Evolutionary conservation across 2,113 vertebrate species (phyloP), one percentile per base, ranked within the genome.

Genomic region (Forbesichthys agassizii): DNA sequence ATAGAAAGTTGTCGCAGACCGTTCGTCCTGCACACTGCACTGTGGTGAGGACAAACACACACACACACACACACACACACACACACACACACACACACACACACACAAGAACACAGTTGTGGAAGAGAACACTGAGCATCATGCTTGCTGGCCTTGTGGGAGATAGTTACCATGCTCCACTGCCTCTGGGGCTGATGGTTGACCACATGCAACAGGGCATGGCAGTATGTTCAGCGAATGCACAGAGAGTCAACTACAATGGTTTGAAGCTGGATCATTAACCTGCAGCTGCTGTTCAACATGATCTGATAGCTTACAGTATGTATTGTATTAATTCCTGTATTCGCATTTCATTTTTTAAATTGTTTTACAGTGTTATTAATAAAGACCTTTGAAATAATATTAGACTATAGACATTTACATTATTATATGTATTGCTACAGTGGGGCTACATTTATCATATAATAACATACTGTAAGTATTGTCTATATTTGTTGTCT

Each of bases 71-170:
- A 20, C 60, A 18, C 64, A 73, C 68, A 14, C 46, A 71, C 20
- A 20, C 2, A 54, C 27, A 27, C 27, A 27, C 20, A 20, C 2
- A 27, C 27, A 27, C 59, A 66, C 61, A 11, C 70, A 20, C 60
- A 18, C 64, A 73, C 68, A 14, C 46, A 71, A 52, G 70, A 48
- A 48, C 27, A 48, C 68, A 80, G 57, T 72, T 83, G 72, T 87
- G 74, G 79, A 79, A 88, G 67, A 75, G 59, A 86, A 88, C 82
- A 51, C 55, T 61, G 59, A 66, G 74, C 82, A 74, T 81, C 73
- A 61, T 13, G 46, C 58, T 18, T 75, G 75, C 51, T 62, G 42
- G 67, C 69, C 71, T 72, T 70, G 58, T 64, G 79, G 77, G 75
- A 74, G 73, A 73, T 68, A 79, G 80, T 5, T 60, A 68, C 64